Percentiles rank a stretch among this genome's conserved stretches.
These are phyloP conservation scores for Bradysia coprophila DNA, from an alignment of 1,140 invertebrate species.

Conservation along the genomic window DNA sequence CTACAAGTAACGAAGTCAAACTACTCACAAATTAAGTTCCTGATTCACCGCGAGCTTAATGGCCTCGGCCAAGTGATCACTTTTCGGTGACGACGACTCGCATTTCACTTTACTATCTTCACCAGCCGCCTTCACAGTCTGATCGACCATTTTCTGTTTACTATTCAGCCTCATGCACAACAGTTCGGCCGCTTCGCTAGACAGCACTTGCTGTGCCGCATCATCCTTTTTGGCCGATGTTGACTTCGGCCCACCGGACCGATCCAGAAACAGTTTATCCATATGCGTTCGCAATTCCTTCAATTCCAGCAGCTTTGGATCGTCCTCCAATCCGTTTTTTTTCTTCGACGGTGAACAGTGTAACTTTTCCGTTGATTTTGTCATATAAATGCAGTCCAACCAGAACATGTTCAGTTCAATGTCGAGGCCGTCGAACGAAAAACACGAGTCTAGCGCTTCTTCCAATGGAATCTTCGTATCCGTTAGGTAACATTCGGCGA, in stretches of 20 bases:
- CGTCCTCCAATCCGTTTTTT: neutral
- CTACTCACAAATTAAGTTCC: neutral
- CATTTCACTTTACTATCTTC: too few species aligned
- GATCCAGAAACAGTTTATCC: neutral
- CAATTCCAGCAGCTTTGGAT: slow-evolving; percentile 1
- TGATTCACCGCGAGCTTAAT: neutral
- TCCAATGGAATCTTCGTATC: neutral
- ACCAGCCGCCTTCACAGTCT: neutral
- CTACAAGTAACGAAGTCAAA: too few species aligned
- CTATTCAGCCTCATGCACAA: neutral
- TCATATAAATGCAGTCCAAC: slow-evolving; percentile 1
- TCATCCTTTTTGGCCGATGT: neutral
- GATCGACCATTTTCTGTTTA: neutral
- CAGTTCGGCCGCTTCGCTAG: too few species aligned
- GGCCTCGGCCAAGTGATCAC: neutral
- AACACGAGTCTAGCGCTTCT: neutral
- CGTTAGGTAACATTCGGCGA: slow-evolving; percentile 1
- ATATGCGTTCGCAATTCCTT: neutral
- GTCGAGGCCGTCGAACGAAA: neutral
- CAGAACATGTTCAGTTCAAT: neutral
- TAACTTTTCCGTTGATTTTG: neutral
- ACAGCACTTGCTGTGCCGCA: neutral
- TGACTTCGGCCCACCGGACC: neutral
- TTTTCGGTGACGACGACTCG: too few species aligned
- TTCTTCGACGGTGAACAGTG: neutral